Base-by-base conservation (phyloP, 2,888 invertebrate species). In the Lasius platythorax region DNA sequence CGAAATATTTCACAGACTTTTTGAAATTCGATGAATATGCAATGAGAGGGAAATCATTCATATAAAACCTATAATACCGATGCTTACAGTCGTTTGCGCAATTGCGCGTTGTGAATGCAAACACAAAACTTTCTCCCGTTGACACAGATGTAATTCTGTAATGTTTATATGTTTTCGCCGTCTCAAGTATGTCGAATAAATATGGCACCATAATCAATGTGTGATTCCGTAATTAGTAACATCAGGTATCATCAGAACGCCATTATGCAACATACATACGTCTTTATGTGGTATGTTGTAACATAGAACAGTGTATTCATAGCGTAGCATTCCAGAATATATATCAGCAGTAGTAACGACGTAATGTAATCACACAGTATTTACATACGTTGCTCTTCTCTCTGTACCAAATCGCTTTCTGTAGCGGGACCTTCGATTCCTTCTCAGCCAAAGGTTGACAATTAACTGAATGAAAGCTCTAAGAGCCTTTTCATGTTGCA, bases 141-240 rank as follows among this genome's bases (percentile, higher is more conserved):
- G 79, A 86, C 66, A 64, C 67, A 68, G 23, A 81, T 85, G 56
- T 66, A 73, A 82, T 63, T n/a, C 37, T 73, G 15, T 73, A 63
- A 64, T 37, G 33, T 73, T 74, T 63, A 50, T 73, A 61, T 23
- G 5, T 75, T 74, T 70, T 70, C 70, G 33, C 33, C n/a, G 30
- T 28, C n/a, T 11, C 30, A 33, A 4, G 12, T 18, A 75, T 46
- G 15, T 3, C 50, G 15, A 50, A 46, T 64, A 33, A 75, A 75
- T 33, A 11, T 23, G 43, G 0, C 46, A 64, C 23, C 18, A 33
- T 50, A 64, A 46, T 33, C 15, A n/a, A 37, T 37, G 30, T 40
- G 3, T 23, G 5, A 63, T 46, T 33, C 33, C 9, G 28, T 15
- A 75, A 75, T 75, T 75, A 75, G 33, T n/a, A 63, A 40, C 15